phyloP scores from a whole-genome alignment of 2,888 invertebrate species.

The Leptothorax acervorum region DNA sequence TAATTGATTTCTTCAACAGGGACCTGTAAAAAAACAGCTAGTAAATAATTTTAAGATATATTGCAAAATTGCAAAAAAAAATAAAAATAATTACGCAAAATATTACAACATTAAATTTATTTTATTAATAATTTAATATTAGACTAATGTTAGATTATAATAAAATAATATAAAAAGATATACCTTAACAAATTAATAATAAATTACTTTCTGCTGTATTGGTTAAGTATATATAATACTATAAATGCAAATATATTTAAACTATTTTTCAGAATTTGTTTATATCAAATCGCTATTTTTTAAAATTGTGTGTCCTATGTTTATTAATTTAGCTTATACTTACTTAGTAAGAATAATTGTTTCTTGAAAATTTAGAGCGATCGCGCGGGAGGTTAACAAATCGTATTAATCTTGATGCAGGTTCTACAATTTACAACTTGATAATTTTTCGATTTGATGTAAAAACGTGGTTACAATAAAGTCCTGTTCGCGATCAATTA shows the following conservation, averaged over 20 bases:
- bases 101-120: slow-evolving; percentile 21
- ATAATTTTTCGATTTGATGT: slow-evolving; percentile 44
- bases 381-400: slow-evolving; percentile 62
- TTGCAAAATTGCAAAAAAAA: neutral
- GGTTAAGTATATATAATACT: slow-evolving; percentile 16
- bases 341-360: slow-evolving; percentile 15
- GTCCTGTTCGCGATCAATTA: slow-evolving; percentile 4
- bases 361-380: slow-evolving; percentile 51
- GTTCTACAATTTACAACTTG: slow-evolving; percentile 33
- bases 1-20: slow-evolving; percentile 3
- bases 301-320: neutral
- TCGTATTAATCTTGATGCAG: slow-evolving; percentile 27
- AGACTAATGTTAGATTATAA: neutral
- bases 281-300: neutral
- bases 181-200: neutral
- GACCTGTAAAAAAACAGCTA: neutral
- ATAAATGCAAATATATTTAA: neutral
- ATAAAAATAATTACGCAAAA: neutral
- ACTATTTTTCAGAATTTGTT: neutral
- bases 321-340: slow-evolving; percentile 21
- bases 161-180: neutral
- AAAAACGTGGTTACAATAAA: neutral
- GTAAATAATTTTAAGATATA: neutral
- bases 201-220: neutral
- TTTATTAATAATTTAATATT: slow-evolving; percentile 1